Base-by-base conservation (phyloP, 1,140 invertebrate genomes). In the Trichonephila inaurata region DNA sequence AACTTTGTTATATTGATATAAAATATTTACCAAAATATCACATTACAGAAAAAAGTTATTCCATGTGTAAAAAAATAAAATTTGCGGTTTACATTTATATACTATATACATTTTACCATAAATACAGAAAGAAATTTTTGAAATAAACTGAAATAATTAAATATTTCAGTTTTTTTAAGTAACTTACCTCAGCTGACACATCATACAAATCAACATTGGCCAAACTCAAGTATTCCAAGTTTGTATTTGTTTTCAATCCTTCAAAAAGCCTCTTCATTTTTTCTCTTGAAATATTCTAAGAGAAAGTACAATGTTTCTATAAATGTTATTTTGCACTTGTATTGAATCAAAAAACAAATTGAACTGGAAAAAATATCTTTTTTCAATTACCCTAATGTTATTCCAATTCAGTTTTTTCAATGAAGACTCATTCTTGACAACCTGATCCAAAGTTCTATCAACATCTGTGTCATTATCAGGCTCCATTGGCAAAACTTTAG, bases 211-310 rank as follows among this genome's bases (percentile, higher is more conserved):
- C 98, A 16, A 98, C 98, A 96, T 99, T 99, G 94, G 98, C 98
- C 96, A 99, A 97, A 95, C 97, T 98, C 93, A 99, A 96, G 82
- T 97, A 97, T 96, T 99, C 98, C 95, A 99, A 96, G 95, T 98
- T 97, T 92, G 98, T 98, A 96, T 99, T 99, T 87, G 97, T 97
- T 95, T 98, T 97, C 94, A 99, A 96, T 88, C 97, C 98, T 95
- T 98, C 97, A 96, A 99, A 98, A 89, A 99, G 96, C 95, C 97
- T 97, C 94, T 98, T 97, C 95, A 99, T 98, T 96, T 98, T 98
- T 96, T 99, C 99, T 95, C 99, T 98, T 86, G 99, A 99, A 96
- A 99, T 98, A 96, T 99, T 99, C 98, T 99, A 96, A 93, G 87
- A 86, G n/a, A 69, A 77, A 77, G 10, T 51, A 10, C 51, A 51